Evolutionary conservation across 2,113 vertebrate genomes (phyloP), one percentile per base, ranked within the genome.

Genomic region (Ascaphus truei): DNA sequence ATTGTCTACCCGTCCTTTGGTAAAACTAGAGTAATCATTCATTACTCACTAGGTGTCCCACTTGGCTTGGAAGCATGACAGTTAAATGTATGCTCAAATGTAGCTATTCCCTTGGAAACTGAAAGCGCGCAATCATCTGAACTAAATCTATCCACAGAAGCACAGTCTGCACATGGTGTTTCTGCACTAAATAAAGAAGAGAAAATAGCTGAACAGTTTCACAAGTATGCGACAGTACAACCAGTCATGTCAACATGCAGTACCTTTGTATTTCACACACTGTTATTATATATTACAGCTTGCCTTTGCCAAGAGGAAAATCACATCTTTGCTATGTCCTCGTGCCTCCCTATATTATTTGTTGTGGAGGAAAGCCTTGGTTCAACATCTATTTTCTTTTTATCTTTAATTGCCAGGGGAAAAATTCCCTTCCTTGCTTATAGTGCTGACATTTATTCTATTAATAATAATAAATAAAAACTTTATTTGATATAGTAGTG

Each of bases 71-170:
- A 58, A 11, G 43, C 52, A 33, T 57, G 64, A 67, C 52, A 67
- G 51, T 57, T 26, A 58, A 45, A 57, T 47, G 15, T 36, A 47
- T 45, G 41, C 39, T 15, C 26, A 58, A 47, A 43, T 36, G 26
- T 58, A 29, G 5, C 65, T 26, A 67, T 67, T 53, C 33, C 48
- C 62, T 66, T 41, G 50, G 62, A 66, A 66, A 55, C 50, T 15
- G 34, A 55, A 47, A 55, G 51, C 23, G 27, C 51, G 23, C 51
- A 67, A 67, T 67, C 37, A 31, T 43, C 27, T 41, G 27, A 25
- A 56, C 29, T 22, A 55, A 57, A 67, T 57, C 51, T 22, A 47
- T 30, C 52, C 18, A 58, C 65, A 68, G 48, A 68, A 41, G 20
- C 34, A 36, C 27, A 34, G 53, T 20, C 41, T 15, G 37, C 34